Conservation (phyloP, 2,888 invertebrate species). For the Aethes cnicana region DNA sequence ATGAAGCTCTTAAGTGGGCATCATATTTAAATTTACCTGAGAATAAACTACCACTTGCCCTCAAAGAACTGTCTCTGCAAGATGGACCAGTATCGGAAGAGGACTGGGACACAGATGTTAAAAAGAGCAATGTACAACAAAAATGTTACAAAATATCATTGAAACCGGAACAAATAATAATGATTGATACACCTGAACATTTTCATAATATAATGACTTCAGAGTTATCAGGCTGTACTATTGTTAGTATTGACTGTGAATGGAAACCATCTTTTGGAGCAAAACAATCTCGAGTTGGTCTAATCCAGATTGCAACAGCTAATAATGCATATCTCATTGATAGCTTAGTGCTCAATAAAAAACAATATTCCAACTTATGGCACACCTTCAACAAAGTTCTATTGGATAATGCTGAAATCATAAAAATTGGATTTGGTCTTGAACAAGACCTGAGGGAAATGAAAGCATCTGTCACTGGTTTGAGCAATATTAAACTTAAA, state of each 20-base stretch:
- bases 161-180: slow-evolving; percentile 77
- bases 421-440: slow-evolving; percentile 86
- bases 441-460: slow-evolving; percentile 77
- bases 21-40: slow-evolving; percentile 83
- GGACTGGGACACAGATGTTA: slow-evolving; percentile 71
- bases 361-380: slow-evolving; percentile 84
- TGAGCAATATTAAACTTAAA: slow-evolving; percentile 70
- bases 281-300: slow-evolving; percentile 86
- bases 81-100: slow-evolving; percentile 53
- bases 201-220: slow-evolving; percentile 84
- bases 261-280: slow-evolving; percentile 93
- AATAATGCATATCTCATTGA: slow-evolving; percentile 90
- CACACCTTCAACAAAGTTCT: slow-evolving; percentile 83
- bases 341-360: slow-evolving; percentile 83
- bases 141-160: slow-evolving; percentile 81
- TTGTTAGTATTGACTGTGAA: slow-evolving; percentile 94
- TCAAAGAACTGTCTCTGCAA: slow-evolving; percentile 57
- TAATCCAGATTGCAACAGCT: slow-evolving; percentile 91
- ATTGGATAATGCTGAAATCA: slow-evolving; percentile 89
- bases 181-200: slow-evolving; percentile 82
- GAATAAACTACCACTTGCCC: slow-evolving; percentile 79
- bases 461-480: slow-evolving; percentile 63
- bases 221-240: slow-evolving; percentile 60
- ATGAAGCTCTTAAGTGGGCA: slow-evolving; percentile 89
- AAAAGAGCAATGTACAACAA: slow-evolving; percentile 41